Evolutionary conservation across 2,888 invertebrate genomes (phyloP), one percentile per base, ranked within the genome.

Genomic region (Ferdinandea cuprea): DNA sequence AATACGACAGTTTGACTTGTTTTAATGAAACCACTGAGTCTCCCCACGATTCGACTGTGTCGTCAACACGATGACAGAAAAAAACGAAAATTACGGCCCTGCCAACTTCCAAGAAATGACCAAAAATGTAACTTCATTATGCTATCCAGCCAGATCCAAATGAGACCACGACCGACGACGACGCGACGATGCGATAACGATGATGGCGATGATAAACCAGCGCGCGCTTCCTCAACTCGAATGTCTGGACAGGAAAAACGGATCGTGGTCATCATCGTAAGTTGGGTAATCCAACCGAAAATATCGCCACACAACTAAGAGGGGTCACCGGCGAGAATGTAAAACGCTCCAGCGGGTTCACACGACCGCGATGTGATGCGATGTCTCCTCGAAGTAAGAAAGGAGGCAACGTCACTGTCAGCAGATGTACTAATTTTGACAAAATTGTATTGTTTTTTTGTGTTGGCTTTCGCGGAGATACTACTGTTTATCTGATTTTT

Each of bases 51-150:
- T 40, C 52, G 32, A 50, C 61, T 54, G 28, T 11, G 17, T 40
- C 21, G 40, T 37, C 13, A 59, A 25, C 61, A 69, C 48, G 63
- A 69, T 40, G 63, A 80, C 56, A 21, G 1, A 6, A 19, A 28
- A 48, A 35, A 44, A 8, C 11, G 28, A 9, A 6, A 19, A 17
- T n/a, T n/a, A n/a, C n/a, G 32, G 44, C 21, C 30, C 44, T 46
- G 19, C 13, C 50, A 50, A 44, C 25, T 83, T 83, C 83, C 61
- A 8, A 63, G 83, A 83, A 83, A 73, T 72, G 32, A 8, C 72
- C 83, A 63, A 83, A 83, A 83, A 83, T 61, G 72, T 73, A 42
- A 42, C 77, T 63, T 68, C 78, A 77, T 77, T 65, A 71, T 76
- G 81, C 54, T 81, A 59, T 68, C 61, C 61, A 78, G 68, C 68